Percentiles rank a stretch among this genome's conserved stretches.
Conservation (phyloP, 2,113 vertebrate species). For the Elachura formosa region DNA sequence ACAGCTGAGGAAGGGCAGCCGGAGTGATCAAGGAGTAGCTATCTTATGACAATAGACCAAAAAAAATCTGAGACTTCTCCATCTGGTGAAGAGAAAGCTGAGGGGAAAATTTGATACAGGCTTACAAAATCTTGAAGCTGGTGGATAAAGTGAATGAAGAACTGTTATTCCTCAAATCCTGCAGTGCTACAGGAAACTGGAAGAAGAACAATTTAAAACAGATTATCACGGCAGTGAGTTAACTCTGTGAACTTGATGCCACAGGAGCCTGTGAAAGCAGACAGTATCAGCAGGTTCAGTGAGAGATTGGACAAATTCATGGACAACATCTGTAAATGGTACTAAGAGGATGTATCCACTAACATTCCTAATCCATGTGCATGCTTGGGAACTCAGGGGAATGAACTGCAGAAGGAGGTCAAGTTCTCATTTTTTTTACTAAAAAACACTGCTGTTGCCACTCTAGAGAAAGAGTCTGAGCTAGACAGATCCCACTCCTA, state of each 20-base stretch:
- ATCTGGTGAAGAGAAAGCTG: not conserved
- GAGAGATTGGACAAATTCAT: not conserved
- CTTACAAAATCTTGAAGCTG: conserved; percentile 11
- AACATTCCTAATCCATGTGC: not conserved
- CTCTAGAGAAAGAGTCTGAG: not conserved
- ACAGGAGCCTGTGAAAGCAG: not conserved
- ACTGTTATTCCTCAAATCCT: conserved; percentile 8
- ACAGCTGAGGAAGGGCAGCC: not conserved
- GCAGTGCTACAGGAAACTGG: not conserved
- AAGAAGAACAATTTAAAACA: conserved; percentile 39
- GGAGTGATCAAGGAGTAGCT: not conserved
- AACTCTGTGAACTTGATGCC: conserved; percentile 32
- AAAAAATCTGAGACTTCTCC: not conserved
- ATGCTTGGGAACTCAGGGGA: not conserved
- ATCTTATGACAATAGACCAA: not conserved
- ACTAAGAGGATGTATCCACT: not conserved
- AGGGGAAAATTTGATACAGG: not conserved
- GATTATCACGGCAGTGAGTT: not conserved
- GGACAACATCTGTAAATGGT: not conserved
- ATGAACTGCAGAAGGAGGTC: not conserved
- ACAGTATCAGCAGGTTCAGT: conserved; percentile 7
- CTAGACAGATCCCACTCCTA: not conserved
- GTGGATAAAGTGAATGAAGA: conserved; percentile 8
- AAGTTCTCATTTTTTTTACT: not conserved
- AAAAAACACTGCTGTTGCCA: not conserved